These are phyloP conservation scores for Hippotragus niger DNA, from an alignment of 2,113 vertebrate species.

Conservation along the genomic window DNA sequence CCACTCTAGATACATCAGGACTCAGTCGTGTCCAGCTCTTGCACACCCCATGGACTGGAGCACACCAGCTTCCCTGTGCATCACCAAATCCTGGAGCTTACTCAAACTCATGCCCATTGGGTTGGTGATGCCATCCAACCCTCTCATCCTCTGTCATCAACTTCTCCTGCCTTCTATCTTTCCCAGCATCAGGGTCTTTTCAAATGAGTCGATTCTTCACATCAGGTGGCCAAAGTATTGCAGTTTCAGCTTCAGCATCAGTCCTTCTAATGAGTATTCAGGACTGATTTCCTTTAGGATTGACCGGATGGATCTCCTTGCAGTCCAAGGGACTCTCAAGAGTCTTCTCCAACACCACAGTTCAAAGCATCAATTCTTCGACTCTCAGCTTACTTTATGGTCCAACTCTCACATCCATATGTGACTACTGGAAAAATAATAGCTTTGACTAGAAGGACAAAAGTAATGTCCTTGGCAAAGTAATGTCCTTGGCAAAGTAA, in stretches of 20 bases:
- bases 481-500: neutral
- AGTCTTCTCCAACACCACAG: neutral
- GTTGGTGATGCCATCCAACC: neutral
- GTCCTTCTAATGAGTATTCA: neutral
- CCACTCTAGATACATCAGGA: neutral
- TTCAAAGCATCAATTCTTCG: neutral
- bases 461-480: neutral
- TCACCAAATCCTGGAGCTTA: neutral
- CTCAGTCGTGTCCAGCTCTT: neutral
- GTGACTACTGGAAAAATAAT: neutral
- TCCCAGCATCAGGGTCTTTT: neutral
- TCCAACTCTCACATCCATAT: neutral
- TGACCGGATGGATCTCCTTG: neutral
- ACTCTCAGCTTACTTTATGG: neutral
- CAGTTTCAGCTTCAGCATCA: neutral
- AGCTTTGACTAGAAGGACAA: neutral
- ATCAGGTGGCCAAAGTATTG: neutral
- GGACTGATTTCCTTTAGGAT: neutral
- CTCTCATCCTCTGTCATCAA: neutral
- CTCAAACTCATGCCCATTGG: neutral
- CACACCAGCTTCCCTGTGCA: neutral
- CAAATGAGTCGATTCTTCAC: neutral
- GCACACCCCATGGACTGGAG: neutral
- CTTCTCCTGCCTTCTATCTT: neutral
- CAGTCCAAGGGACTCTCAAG: neutral